These are phyloP conservation scores for Coturnix japonica DNA, from an alignment of 2,113 vertebrate species.

Conservation along the genomic window DNA sequence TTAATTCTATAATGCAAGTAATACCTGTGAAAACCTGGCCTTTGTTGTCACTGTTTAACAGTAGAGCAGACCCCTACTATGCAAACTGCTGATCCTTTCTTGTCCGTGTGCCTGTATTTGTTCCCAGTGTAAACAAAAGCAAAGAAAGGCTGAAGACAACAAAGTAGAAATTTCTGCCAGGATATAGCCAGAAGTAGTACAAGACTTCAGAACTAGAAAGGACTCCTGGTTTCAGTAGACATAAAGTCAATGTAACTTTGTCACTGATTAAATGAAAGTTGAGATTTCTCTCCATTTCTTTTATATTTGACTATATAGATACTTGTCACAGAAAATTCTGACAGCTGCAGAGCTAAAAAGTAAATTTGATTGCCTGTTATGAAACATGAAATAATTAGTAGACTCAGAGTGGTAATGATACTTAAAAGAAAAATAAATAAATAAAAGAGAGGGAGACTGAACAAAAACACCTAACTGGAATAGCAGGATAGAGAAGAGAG, in stretches of 20 bases:
- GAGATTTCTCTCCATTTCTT: neutral
- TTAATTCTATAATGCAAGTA: neutral
- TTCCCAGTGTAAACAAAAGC: neutral
- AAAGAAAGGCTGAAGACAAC: neutral
- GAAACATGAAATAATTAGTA: constrained; percentile 8
- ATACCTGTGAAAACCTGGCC: neutral
- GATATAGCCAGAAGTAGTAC: neutral
- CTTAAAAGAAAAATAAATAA: neutral
- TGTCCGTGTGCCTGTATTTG: neutral
- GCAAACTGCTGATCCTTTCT: neutral
- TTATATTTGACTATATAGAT: neutral
- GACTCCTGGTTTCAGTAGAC: neutral
- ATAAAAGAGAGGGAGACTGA: neutral
- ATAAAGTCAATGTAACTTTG: neutral
- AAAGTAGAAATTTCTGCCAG: neutral
- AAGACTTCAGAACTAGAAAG: neutral
- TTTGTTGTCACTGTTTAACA: neutral
- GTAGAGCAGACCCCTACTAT: neutral
- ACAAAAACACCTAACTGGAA: neutral
- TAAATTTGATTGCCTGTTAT: neutral
- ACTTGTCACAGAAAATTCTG: neutral
- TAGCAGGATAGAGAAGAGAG: neutral
- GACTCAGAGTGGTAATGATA: neutral
- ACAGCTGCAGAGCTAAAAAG: neutral
- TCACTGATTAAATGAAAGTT: neutral